Conservation (phyloP, 2,113 vertebrate genomes). For the Xiphorhynchus elegans region DNA sequence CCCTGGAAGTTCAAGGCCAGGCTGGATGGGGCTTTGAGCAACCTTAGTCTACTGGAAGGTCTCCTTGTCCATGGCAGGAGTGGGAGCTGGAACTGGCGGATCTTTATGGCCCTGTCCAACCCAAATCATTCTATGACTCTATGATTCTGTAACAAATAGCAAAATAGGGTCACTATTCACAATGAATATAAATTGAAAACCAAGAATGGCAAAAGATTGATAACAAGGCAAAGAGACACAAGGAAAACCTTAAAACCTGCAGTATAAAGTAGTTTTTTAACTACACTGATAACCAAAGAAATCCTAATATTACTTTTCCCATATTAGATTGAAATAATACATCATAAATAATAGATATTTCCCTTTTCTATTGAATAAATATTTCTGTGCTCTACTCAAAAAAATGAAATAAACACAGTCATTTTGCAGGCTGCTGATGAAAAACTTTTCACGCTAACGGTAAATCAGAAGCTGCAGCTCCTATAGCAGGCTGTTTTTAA, state of each 20-base stretch:
- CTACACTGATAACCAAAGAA: background rate
- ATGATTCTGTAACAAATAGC: background rate
- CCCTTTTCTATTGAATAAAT: background rate
- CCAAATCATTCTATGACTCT: background rate
- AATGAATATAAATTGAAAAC: background rate
- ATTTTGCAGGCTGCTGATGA: background rate
- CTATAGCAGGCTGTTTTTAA: background rate
- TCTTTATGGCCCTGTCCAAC: background rate
- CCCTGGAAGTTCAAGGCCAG: background rate
- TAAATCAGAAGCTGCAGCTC: background rate
- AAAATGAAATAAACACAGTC: background rate
- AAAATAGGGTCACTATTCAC: background rate
- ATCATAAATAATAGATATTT: background rate
- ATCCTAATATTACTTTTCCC: background rate
- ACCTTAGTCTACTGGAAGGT: rapidly evolving
- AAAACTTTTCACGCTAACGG: background rate
- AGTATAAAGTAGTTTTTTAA: background rate
- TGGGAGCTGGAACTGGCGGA: background rate
- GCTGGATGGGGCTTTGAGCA: background rate
- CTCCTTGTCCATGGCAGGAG: too few relatives aligned
- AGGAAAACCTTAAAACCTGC: background rate
- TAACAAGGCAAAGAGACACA: background rate
- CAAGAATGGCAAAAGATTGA: background rate
- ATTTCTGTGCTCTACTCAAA: background rate
- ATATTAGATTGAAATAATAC: background rate